A percentile compares a stretch with the other conserved stretches of the same genome.
Conservation (phyloP, 2,797 vertebrate genomes). For the Leptodactylus fallax region DNA sequence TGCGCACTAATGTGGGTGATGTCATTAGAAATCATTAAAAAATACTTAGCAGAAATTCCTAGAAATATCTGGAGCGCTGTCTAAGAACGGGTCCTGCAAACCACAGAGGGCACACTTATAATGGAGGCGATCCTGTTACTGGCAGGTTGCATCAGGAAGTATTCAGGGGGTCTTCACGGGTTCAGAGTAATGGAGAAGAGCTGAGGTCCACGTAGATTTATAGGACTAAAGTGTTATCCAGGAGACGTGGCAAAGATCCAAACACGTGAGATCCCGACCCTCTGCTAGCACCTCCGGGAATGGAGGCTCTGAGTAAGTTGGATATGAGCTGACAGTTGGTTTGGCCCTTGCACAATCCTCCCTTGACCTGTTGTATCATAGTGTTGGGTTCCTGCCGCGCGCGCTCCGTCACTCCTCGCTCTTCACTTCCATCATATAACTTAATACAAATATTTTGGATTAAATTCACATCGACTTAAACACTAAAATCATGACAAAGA, state of each 20-base stretch:
- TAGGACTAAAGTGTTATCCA: background rate
- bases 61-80: background rate
- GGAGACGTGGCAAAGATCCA: conserved; percentile 4
- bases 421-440: background rate
- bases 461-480: background rate
- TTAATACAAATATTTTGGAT: background rate
- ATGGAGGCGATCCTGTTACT: background rate
- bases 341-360: background rate
- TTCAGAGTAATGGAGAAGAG: background rate
- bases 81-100: background rate
- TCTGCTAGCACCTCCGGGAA: background rate
- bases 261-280: conserved; percentile 13
- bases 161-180: background rate
- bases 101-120: background rate
- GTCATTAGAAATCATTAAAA: conserved; percentile 49
- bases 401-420: background rate
- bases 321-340: background rate
- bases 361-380: background rate
- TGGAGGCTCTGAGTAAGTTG: background rate
- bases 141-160: background rate
- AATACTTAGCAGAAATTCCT: conserved; percentile 44
- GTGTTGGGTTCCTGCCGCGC: background rate
- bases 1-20: conserved; percentile 13
- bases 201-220: background rate
- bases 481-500: background rate